A percentile compares a stretch with the other conserved stretches of the same genome.
phyloP scores from a whole-genome alignment of 1,140 invertebrate genomes.

The Bombus superbus region DNA sequence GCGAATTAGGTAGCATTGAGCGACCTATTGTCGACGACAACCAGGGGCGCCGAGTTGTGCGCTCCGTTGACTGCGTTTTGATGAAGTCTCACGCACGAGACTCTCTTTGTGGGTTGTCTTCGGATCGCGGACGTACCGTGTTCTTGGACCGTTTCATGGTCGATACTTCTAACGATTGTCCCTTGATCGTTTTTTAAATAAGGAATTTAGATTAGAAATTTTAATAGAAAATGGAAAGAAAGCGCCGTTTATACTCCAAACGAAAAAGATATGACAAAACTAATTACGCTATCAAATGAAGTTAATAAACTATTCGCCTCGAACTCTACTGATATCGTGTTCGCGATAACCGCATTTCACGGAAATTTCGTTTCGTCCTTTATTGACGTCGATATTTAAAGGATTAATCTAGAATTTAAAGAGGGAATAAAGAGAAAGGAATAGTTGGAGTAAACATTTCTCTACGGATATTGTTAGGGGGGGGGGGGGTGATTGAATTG shows the following conservation, averaged over 20 bases:
- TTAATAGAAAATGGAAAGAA: background rate
- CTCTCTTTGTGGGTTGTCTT: background rate
- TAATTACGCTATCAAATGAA: background rate
- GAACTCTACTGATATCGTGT: background rate
- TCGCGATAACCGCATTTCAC: too few species aligned
- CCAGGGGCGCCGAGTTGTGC: conserved; percentile 55
- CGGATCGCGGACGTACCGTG: background rate
- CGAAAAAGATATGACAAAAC: background rate
- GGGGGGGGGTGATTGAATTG: too few species aligned
- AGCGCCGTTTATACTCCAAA: background rate
- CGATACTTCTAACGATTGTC: background rate
- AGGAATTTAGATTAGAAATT: background rate
- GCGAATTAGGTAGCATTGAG: conserved; percentile 80
- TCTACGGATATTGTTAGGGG: background rate
- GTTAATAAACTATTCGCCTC: background rate
- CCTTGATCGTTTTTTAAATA: background rate
- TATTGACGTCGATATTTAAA: background rate
- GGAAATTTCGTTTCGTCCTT: background rate
- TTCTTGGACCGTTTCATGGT: background rate
- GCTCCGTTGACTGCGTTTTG: conserved; percentile 55
- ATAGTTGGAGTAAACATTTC: background rate
- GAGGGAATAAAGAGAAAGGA: background rate
- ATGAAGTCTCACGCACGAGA: conserved; percentile 32
- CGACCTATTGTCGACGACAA: conserved; percentile 74
- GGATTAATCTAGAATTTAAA: background rate